Percentiles rank a stretch among this genome's conserved stretches.
These are phyloP conservation scores for Todiramphus saurophagus DNA, from an alignment of 2,113 vertebrate species.

Conservation along the genomic window DNA sequence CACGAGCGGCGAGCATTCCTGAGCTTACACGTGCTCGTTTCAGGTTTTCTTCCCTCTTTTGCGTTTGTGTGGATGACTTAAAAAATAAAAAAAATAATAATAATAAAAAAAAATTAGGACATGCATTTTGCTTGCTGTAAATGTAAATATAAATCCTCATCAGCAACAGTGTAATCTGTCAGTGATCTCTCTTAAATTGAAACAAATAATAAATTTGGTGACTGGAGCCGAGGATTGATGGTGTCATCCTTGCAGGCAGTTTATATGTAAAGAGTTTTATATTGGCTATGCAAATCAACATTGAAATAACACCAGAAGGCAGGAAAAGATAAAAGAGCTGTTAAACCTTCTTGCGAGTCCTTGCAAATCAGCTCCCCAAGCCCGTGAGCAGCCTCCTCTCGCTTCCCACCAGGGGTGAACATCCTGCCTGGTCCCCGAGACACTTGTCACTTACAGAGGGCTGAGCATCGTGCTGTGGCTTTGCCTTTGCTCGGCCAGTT, in stretches of 20 bases:
- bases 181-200: constrained; percentile 44
- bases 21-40: background rate
- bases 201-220: constrained; percentile 45
- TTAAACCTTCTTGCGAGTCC: background rate
- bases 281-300: constrained; percentile 35
- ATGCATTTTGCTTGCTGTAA: constrained; percentile 32
- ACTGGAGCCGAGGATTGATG: constrained; percentile 33
- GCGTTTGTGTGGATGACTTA: background rate
- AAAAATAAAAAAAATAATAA: background rate
- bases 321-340: constrained; percentile 28
- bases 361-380: background rate
- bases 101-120: background rate
- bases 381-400: background rate
- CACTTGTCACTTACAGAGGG: rapidly evolving
- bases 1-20: background rate
- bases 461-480: rapidly evolving
- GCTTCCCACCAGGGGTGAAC: background rate
- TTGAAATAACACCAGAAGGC: constrained; percentile 44
- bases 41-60: background rate
- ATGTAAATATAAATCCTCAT: constrained; percentile 59
- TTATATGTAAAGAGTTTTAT: constrained; percentile 25
- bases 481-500: background rate
- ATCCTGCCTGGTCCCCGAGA: background rate
- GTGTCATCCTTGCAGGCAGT: constrained; percentile 56
- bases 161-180: constrained; percentile 21